These are phyloP conservation scores for Chrysocyon brachyurus DNA, from an alignment of 2,797 vertebrate genomes.

Conservation along the genomic window DNA sequence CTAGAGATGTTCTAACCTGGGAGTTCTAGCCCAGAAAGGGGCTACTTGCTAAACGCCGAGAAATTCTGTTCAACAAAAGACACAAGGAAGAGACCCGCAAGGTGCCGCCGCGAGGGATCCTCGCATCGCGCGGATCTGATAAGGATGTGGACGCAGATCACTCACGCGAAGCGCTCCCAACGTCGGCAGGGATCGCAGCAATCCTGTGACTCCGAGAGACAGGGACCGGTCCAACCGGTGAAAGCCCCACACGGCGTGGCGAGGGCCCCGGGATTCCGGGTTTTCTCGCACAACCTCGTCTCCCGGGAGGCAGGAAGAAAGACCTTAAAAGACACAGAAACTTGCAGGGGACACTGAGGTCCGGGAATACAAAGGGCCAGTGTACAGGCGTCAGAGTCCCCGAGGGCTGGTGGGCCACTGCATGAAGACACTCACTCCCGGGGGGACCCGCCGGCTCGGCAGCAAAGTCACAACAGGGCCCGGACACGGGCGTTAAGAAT, in stretches of 20 bases:
- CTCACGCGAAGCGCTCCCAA: not conserved
- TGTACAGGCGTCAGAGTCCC: not conserved
- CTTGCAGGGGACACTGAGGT: no score
- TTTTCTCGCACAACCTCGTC: not conserved
- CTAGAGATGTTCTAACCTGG: not conserved
- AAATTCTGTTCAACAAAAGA: not conserved
- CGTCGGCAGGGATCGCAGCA: not conserved
- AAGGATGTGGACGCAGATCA: not conserved
- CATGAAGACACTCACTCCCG: no score
- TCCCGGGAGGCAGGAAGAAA: no score
- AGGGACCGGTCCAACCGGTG: no score
- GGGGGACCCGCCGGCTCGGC: no score
- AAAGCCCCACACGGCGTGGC: not conserved
- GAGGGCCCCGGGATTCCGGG: no score
- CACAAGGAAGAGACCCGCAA: not conserved
- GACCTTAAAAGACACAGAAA: no score
- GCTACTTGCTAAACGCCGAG: not conserved
- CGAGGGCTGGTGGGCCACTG: no score
- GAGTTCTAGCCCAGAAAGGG: not conserved
- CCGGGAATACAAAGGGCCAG: not conserved
- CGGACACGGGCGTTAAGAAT: not conserved
- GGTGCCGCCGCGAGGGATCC: not conserved
- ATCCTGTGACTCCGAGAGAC: not conserved
- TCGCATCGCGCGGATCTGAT: not conserved
- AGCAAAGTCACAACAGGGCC: not conserved